Percentiles rank a stretch among this genome's conserved stretches.
These are phyloP conservation scores for Ctenomys sociabilis DNA, from an alignment of 2,113 vertebrate genomes.

Conservation along the genomic window DNA sequence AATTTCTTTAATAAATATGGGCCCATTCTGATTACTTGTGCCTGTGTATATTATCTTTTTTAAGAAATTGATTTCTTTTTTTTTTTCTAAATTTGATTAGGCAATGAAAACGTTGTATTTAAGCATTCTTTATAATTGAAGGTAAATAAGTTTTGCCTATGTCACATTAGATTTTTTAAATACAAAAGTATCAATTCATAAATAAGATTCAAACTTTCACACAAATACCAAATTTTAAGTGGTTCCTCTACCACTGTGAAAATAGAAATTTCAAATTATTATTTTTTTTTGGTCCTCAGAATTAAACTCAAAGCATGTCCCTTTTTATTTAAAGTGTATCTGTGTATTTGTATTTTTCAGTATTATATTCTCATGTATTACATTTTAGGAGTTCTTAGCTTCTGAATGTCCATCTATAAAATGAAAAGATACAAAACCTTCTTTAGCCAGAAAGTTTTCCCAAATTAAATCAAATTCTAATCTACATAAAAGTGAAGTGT, in stretches of 20 bases:
- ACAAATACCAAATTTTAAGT: constrained; percentile 53
- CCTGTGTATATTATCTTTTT: neutral
- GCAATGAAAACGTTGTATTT: constrained; percentile 25
- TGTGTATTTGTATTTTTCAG: neutral
- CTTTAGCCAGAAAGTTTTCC: neutral
- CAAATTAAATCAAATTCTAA: neutral
- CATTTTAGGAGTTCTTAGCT: neutral
- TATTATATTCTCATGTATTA: neutral
- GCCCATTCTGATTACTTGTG: neutral
- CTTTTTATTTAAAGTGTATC: neutral
- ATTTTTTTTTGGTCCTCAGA: too few relatives aligned
- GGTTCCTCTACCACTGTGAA: neutral
- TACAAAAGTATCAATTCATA: neutral
- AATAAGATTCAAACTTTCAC: neutral
- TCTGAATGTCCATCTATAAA: neutral
- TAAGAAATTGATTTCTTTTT: neutral
- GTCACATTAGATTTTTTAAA: constrained; percentile 16
- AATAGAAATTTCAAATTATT: constrained; percentile 21
- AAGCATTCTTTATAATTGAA: constrained; percentile 3
- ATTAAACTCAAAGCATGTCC: neutral
- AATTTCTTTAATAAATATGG: neutral
- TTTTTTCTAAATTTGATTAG: constrained; percentile 27
- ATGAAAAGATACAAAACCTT: neutral
- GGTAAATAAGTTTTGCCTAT: neutral
- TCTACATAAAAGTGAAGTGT: neutral